phyloP scores from a whole-genome alignment of 2,113 vertebrate species.

The Nesogale talazaci region DNA sequence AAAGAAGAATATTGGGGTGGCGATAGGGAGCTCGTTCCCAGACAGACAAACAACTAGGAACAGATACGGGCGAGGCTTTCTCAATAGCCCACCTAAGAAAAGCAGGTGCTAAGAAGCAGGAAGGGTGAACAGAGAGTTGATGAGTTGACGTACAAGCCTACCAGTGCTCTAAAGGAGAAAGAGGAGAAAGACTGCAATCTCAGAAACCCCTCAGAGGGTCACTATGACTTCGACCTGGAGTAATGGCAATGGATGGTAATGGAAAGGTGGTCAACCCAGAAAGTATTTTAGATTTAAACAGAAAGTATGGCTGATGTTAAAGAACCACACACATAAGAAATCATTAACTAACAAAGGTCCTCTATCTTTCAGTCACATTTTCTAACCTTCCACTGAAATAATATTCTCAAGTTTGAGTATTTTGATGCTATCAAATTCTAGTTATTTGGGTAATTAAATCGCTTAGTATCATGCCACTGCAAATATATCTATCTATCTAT shows the following conservation, averaged over 20 bases:
- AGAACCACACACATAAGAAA: not conserved
- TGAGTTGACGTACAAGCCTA: not conserved
- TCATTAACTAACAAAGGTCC: not conserved
- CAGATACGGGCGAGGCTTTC: not conserved
- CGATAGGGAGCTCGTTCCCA: not conserved
- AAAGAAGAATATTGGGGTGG: not conserved
- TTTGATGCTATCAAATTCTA: not conserved
- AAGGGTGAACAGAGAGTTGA: not conserved
- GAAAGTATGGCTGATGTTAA: not conserved
- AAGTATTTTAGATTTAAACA: not conserved
- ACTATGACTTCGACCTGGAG: no score
- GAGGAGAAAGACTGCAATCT: no score
- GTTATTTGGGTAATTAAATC: not conserved
- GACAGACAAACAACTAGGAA: not conserved
- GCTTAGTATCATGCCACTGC: not conserved
- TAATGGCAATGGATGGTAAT: no score
- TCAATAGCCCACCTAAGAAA: not conserved
- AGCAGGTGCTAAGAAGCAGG: not conserved
- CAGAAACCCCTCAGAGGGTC: no score
- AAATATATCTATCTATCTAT: not conserved
- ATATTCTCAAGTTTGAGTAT: not conserved
- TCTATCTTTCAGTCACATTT: slow-evolving; percentile 23
- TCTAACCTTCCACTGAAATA: not conserved
- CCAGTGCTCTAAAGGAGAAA: no score
- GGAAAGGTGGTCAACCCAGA: not conserved